phyloP scores from a whole-genome alignment of 2,113 vertebrate genomes.

The Xyliphius kryptos region DNA sequence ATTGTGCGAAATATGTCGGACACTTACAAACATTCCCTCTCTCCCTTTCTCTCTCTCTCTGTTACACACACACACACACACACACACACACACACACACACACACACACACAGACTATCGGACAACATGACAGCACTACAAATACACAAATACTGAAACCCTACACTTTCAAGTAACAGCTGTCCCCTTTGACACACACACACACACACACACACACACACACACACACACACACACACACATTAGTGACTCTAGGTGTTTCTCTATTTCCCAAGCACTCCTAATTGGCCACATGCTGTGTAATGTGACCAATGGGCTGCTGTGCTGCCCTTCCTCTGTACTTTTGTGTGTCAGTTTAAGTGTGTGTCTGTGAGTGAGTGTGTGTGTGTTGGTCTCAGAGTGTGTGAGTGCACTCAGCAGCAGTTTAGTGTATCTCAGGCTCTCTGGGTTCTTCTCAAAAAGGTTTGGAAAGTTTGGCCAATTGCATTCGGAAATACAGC shows the following conservation, averaged over 20 bases:
- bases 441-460: conserved; percentile 20
- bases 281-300: conserved; percentile 89
- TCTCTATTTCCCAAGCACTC: conserved; percentile 64
- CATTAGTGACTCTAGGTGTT: conserved; percentile 34
- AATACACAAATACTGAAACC: conserved; percentile 24
- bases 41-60: no score
- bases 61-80: conserved; percentile 12
- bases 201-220: background rate
- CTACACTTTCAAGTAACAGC: conserved; percentile 16
- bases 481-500: no score
- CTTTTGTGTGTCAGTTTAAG: conserved; percentile 9
- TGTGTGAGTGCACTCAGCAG: conserved; percentile 13
- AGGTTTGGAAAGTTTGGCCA: background rate
- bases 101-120: conserved; percentile 22
- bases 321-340: conserved; percentile 39
- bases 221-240: conserved; percentile 24
- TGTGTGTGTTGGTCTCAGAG: conserved; percentile 14
- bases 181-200: conserved; percentile 14
- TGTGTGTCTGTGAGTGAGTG: background rate
- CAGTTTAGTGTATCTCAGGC: conserved; percentile 23
- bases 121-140: conserved; percentile 12
- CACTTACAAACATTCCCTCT: background rate
- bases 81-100: conserved; percentile 11
- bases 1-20: background rate
- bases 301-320: conserved; percentile 83